Evolutionary conservation across 2,888 invertebrate species (phyloP), one percentile per base, ranked within the genome.

Genomic region (Tholera decimalis): DNA sequence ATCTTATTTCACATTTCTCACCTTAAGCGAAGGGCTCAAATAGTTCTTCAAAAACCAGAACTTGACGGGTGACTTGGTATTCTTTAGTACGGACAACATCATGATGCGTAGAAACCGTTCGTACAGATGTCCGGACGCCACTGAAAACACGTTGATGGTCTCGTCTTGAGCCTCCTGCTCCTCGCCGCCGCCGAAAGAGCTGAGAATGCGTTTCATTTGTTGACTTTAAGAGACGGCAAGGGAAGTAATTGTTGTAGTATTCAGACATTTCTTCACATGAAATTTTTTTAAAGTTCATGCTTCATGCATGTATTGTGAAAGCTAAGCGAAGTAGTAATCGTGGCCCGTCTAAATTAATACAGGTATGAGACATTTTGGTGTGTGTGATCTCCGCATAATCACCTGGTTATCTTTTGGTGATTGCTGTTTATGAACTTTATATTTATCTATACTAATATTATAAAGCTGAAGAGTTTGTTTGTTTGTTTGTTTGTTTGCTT

Each of bases 41-140:
- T 99, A 99, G 93, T 99, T 99, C 93, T 99, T 99, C 74, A 99
- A 96, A 91, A 99, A 99, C 99, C 99, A 99, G 95, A 99, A 99
- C 92, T 99, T 99, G 35, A 99, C 99, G 0, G 98, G 98, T 0
- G 98, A 98, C 92, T 99, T 98, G 8, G 99, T 99, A 87, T 99
- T 97, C 89, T 99, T 99, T 70, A 99, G 95, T 4, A 99, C 98
- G 55, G 99, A 99, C 73, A 99, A 91, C 99, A 99, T 99, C 99
- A 99, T 99, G 80, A 99, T 99, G 70, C 99, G 97, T 20, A 99
- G 92, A 89, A 99, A 98, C 80, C 99, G 96, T 94, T 99, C 99
- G 91, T 99, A 99, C 66, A 99, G 95, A 95, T 99, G 99, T 4
- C 99, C 99, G 0, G 99, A 99, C 0, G 99, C 99, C 13, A 99